phyloP scores from a whole-genome alignment of 2,888 invertebrate species.

The Acrocera orbiculus region DNA sequence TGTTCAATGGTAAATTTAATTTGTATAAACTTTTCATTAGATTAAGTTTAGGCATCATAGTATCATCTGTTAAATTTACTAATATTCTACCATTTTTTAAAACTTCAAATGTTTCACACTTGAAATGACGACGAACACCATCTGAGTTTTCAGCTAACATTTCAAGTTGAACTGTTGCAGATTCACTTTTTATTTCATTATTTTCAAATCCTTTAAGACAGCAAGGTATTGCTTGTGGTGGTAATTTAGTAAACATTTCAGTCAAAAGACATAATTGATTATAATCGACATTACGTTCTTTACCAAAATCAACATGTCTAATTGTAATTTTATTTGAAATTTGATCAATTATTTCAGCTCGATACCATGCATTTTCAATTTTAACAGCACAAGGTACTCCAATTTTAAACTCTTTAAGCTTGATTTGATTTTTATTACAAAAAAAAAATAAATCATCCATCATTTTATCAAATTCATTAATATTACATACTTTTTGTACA shows the following conservation, averaged over 20 bases:
- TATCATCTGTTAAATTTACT: slow-evolving; percentile 42
- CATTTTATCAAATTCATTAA: slow-evolving; percentile 40
- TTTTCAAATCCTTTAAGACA: slow-evolving; percentile 45
- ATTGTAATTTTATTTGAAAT: slow-evolving; percentile 43
- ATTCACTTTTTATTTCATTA: slow-evolving; percentile 20
- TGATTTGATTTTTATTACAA: slow-evolving; percentile 36
- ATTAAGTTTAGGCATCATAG: slow-evolving; percentile 36
- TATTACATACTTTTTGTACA: slow-evolving; percentile 47
- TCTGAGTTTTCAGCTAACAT: slow-evolving; percentile 43
- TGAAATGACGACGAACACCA: slow-evolving; percentile 24
- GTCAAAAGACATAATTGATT: slow-evolving; percentile 44
- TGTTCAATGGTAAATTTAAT: slow-evolving; percentile 28
- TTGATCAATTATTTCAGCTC: slow-evolving; percentile 57
- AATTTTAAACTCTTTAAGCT: slow-evolving; percentile 32
- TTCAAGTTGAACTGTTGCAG: slow-evolving; percentile 37
- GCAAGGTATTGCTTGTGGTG: slow-evolving; percentile 61
- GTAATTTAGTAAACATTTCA: slow-evolving; percentile 42
- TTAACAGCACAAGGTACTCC: slow-evolving; percentile 61
- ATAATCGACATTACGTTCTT: slow-evolving; percentile 58
- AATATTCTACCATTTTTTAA: slow-evolving; percentile 1
- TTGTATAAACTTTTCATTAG: slow-evolving; percentile 37
- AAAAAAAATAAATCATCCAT: slow-evolving; percentile 47
- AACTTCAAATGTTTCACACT: slow-evolving; percentile 27
- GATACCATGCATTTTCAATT: slow-evolving; percentile 74
- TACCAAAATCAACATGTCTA: slow-evolving; percentile 88